Evolutionary conservation across 2,113 vertebrate genomes (phyloP).

Genomic region (Lampris megalopsis): DNA sequence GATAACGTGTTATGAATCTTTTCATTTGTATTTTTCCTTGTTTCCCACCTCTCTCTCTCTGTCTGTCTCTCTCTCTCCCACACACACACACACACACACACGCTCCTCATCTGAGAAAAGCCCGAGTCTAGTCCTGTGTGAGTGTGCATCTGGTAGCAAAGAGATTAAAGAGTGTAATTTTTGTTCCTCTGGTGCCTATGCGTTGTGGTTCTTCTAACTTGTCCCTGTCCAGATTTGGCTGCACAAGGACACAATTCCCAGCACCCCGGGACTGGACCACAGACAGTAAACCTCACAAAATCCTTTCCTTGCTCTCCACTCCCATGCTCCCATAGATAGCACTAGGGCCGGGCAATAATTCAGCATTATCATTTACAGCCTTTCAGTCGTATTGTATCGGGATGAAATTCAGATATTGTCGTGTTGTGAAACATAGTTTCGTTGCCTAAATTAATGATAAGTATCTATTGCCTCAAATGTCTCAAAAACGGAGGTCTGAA

Average conservation of each 20-base stretch:
- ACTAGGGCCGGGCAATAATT: no score
- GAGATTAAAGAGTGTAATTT: conserved; percentile 44
- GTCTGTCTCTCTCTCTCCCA: neutral
- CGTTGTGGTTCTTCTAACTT: conserved; percentile 19
- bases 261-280: conserved; percentile 28
- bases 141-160: conserved; percentile 26
- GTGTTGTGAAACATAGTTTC: no score
- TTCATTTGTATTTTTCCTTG: no score
- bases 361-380: no score
- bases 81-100: no score
- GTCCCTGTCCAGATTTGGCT: conserved; percentile 25
- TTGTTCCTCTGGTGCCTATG: conserved; percentile 38
- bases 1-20: no score
- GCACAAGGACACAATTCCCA: conserved; percentile 35
- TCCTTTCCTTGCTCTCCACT: neutral
- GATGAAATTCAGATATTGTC: no score
- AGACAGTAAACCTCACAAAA: neutral
- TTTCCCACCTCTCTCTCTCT: neutral
- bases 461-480: no score
- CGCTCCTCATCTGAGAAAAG: conserved; percentile 52
- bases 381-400: no score
- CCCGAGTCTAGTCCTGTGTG: conserved; percentile 23
- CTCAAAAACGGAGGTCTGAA: no score
- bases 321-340: conserved; percentile 9
- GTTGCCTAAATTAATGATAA: no score